Evolutionary conservation across 1,140 invertebrate genomes (phyloP), one percentile per base, ranked within the genome.

Genomic region (Cotesia vestalis): DNA sequence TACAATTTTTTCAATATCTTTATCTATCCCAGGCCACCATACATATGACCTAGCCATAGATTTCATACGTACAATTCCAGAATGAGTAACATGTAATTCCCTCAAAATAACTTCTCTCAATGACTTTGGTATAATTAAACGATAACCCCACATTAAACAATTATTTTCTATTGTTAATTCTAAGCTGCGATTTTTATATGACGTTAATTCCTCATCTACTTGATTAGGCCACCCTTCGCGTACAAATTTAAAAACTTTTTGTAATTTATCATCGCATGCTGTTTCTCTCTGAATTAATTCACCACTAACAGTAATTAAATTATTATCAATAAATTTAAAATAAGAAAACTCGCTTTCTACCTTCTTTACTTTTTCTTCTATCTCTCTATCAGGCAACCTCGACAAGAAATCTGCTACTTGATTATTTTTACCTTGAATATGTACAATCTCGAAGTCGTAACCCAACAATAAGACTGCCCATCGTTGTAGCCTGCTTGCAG

Each of bases 11-110:
- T 66, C 46, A 27, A 66, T 66, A 17, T 66, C 40, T n/a, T 20
- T 20, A 38, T 66, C 64, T 4, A 66, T 52, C 3, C 40, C 40
- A 66, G 64, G 40, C 64, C 64, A 66, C 64, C 64, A 66, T 11
- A 52, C 40, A 66, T 38, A 66, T 3, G 64, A 66, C 11, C 64
- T n/a, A 5, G 64, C 64, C 40, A 66, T 6, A 11, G 64, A 14
- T 8, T 52, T 66, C 40, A 66, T 66, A 12, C 17, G 38, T 12
- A 66, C 64, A 20, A 66, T 66, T 14, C 64, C 64, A 20, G 46
- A n/a, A 38, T 66, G 64, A 1, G 40, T 20, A 20, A 17, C 38
- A 52, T 66, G 64, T 14, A 66, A 40, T 38, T 66, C 64, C n/a
- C 20, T 66, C 40, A 66, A 52, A 20, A 66, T 27, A n/a, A 51